These are phyloP conservation scores for Fulmarus glacialis DNA, from an alignment of 2,113 vertebrate species.

Conservation along the genomic window DNA sequence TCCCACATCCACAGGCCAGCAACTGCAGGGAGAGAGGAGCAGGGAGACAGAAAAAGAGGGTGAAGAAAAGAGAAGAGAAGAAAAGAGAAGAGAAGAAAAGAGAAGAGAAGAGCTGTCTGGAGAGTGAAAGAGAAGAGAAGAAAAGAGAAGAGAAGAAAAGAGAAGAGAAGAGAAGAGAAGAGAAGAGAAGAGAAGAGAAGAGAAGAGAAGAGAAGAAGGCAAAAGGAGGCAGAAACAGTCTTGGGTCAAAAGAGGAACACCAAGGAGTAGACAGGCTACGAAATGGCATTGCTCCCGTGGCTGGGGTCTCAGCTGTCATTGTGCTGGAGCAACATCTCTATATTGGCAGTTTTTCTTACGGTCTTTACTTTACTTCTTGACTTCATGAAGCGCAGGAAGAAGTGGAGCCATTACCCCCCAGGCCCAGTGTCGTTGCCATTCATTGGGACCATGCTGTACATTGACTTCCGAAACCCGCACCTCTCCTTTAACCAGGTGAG, in stretches of 20 bases:
- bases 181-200: neutral
- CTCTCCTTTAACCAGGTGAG: constrained; percentile 45
- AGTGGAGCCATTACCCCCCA: constrained; percentile 45
- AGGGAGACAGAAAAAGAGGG: neutral
- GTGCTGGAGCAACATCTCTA: neutral
- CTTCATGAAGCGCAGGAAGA: constrained; percentile 52
- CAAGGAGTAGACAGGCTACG: neutral
- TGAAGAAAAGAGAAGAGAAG: neutral
- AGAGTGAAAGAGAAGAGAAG: too few species aligned
- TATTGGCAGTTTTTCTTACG: neutral
- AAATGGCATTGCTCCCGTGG: neutral
- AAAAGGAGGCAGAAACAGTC: neutral
- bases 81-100: neutral
- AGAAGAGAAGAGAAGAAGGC: neutral
- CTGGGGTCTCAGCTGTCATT: neutral
- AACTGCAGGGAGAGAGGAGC: neutral
- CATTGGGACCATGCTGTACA: constrained; percentile 60
- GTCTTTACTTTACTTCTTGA: constrained; percentile 65
- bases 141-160: neutral
- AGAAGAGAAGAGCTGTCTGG: neutral
- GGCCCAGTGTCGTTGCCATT: constrained; percentile 54
- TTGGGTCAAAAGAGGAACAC: neutral
- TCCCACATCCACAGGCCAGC: neutral
- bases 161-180: too few species aligned
- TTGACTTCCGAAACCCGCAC: constrained; percentile 15